These are phyloP conservation scores for Aegypius monachus DNA, from an alignment of 2,113 vertebrate genomes.

Conservation along the genomic window DNA sequence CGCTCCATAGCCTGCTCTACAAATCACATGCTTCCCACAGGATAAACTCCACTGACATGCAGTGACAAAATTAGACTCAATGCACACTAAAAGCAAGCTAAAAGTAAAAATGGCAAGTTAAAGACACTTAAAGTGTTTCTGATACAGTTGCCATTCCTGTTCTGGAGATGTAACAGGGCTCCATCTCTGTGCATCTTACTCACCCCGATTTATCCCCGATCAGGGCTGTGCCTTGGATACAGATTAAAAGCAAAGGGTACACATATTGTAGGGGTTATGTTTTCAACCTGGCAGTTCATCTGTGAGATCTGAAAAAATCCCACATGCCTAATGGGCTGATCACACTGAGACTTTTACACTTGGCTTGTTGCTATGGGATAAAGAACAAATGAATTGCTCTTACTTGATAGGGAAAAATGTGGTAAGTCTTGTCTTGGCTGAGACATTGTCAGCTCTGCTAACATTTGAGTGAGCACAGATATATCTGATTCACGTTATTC, in stretches of 20 bases:
- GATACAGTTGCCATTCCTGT: fast-evolving
- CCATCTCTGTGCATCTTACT: not conserved
- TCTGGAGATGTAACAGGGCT: not conserved
- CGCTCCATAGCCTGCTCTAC: not conserved
- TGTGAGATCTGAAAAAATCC: not conserved
- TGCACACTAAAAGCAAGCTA: not conserved
- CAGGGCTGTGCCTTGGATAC: not conserved
- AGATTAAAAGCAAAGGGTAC: not conserved
- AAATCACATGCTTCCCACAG: not conserved
- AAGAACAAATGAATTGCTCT: not conserved
- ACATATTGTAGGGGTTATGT: not conserved
- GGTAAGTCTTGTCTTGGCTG: not conserved
- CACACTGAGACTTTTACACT: not conserved
- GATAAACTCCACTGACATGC: not conserved
- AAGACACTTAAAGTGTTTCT: not conserved
- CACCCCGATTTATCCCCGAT: not conserved
- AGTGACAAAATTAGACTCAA: not conserved
- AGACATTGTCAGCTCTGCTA: not conserved
- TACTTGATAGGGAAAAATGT: not conserved
- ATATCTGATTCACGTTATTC: not conserved
- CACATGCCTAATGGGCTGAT: not conserved
- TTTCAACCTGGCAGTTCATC: not conserved
- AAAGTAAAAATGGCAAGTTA: not conserved
- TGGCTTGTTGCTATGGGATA: not conserved
- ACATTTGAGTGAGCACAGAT: not conserved